These are phyloP conservation scores for Pelobates fuscus DNA, from an alignment of 2,113 vertebrate genomes.

Conservation along the genomic window DNA sequence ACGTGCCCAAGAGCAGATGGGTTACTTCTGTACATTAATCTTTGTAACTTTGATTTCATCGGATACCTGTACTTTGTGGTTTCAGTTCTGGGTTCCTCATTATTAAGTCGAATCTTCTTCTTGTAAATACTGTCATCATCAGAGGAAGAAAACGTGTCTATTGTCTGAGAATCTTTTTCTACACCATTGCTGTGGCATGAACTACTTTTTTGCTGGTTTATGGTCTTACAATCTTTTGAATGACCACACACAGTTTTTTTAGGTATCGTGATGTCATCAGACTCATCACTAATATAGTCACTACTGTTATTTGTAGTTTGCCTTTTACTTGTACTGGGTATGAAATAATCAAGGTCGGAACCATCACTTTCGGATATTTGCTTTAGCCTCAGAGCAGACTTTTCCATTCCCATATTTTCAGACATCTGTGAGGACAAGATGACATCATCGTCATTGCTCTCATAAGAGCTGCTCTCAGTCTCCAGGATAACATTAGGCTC, in stretches of 20 bases:
- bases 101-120: constrained; percentile 52
- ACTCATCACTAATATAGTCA: constrained; percentile 78
- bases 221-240: neutral
- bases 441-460: constrained; percentile 58
- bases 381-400: constrained; percentile 41
- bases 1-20: constrained; percentile 10
- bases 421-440: constrained; percentile 59
- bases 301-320: constrained; percentile 46
- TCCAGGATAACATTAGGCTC: constrained; percentile 47
- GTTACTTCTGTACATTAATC: constrained; percentile 30
- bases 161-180: constrained; percentile 62
- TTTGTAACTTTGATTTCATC: constrained; percentile 45
- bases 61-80: constrained; percentile 43
- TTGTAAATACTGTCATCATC: constrained; percentile 69
- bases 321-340: constrained; percentile 1
- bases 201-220: neutral
- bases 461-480: constrained; percentile 60
- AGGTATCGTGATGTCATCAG: constrained; percentile 77
- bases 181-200: neutral
- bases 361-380: neutral
- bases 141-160: constrained; percentile 77
- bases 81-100: constrained; percentile 47
- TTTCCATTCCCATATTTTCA: constrained; percentile 14
- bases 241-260: constrained; percentile 15
- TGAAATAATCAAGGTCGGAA: no score